phyloP scores from a whole-genome alignment of 2,888 invertebrate genomes.

The Sphaerophoria rueppellii region DNA sequence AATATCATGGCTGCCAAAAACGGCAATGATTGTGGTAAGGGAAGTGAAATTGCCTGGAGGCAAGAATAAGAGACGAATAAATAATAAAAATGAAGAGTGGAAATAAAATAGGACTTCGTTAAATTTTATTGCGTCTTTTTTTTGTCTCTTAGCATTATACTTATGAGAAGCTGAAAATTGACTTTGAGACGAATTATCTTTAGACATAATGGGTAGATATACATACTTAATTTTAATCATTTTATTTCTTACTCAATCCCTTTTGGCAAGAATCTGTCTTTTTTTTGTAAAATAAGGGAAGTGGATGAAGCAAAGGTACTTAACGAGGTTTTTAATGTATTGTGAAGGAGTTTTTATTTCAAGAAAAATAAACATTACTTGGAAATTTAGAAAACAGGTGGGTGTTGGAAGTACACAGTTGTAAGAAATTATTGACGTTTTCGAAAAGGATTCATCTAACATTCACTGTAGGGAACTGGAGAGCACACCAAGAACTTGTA shows the following conservation, averaged over 20 bases:
- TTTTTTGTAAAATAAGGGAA: not conserved
- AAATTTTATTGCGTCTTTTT: not conserved
- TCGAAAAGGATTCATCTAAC: too few relatives aligned
- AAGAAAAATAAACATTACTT: too few relatives aligned
- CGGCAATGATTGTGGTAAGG: not conserved
- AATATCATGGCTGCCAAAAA: slow-evolving; percentile 9
- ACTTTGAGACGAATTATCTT: slow-evolving; percentile 11
- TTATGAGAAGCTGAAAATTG: slow-evolving; percentile 5
- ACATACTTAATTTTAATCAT: slow-evolving; percentile 20
- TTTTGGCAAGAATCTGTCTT: not conserved
- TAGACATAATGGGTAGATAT: slow-evolving; percentile 3
- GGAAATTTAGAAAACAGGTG: too few relatives aligned
- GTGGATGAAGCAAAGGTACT: not conserved
- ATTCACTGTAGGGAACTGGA: too few relatives aligned
- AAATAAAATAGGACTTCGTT: slow-evolving; percentile 18
- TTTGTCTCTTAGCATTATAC: not conserved
- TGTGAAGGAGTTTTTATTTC: too few relatives aligned
- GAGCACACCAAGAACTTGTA: too few relatives aligned
- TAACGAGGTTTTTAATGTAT: too few relatives aligned
- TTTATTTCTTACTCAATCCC: not conserved
- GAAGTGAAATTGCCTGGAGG: slow-evolving; percentile 16
- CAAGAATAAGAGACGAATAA: slow-evolving; percentile 13
- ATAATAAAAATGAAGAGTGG: slow-evolving; percentile 3
- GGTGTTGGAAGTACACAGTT: too few relatives aligned
- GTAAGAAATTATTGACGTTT: too few relatives aligned